Conservation (phyloP, 2,888 invertebrate species). For the Poecilus cupreus region DNA sequence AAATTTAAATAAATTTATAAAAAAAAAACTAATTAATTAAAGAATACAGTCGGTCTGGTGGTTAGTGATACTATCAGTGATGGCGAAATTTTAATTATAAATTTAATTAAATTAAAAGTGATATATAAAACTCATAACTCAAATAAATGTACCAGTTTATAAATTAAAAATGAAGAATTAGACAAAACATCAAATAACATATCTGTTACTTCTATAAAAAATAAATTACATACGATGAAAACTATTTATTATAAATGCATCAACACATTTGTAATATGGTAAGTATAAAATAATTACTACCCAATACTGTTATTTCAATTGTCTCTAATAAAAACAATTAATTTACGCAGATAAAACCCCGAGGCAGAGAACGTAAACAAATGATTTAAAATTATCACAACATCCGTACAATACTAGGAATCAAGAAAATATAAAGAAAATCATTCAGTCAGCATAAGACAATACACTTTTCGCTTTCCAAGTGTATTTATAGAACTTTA, state of each 20-base stretch:
- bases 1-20: not conserved
- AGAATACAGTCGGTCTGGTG: not conserved
- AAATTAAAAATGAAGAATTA: not conserved
- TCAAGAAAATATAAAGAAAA: not conserved
- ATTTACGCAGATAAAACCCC: not conserved
- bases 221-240: not conserved
- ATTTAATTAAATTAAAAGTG: not conserved
- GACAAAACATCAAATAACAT: not conserved
- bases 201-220: not conserved
- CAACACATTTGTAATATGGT: not conserved
- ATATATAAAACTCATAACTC: not conserved
- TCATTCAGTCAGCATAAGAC: not conserved
- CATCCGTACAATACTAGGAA: not conserved
- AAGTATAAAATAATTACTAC: conserved; percentile 23
- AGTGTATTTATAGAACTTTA: conserved; percentile 15
- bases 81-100: not conserved
- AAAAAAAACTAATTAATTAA: not conserved
- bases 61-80: not conserved
- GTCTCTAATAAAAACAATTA: conserved; percentile 8
- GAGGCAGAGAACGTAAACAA: conserved; percentile 11
- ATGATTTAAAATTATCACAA: conserved; percentile 1
- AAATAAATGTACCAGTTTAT: not conserved
- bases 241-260: conserved; percentile 21
- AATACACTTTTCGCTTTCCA: not conserved
- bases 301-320: not conserved